Percentiles rank a stretch among this genome's conserved stretches.
These are phyloP conservation scores for Shinisaurus crocodilurus DNA, from an alignment of 2,113 vertebrate species.

Conservation along the genomic window DNA sequence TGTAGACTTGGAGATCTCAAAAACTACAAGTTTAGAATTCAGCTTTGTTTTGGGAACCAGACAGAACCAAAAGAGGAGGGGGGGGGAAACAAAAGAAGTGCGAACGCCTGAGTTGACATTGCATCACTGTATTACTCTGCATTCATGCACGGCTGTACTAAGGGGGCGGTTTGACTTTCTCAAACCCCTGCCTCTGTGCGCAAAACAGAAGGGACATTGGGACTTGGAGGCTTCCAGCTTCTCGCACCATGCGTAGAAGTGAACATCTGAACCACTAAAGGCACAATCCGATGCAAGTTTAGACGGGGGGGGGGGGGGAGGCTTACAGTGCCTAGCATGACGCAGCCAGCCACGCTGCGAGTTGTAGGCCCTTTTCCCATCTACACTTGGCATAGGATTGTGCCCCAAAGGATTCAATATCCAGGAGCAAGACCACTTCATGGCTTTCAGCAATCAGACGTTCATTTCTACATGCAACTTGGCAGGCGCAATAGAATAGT, in stretches of 20 bases:
- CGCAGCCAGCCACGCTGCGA: too few relatives aligned
- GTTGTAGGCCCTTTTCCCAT: too few relatives aligned
- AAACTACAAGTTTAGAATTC: constrained; percentile 58
- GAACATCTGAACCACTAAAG: background rate
- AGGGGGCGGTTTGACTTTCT: too few relatives aligned
- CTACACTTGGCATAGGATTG: too few relatives aligned
- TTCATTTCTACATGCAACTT: background rate
- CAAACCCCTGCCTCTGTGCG: background rate
- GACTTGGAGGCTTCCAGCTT: background rate
- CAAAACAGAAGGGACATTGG: background rate
- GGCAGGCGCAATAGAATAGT: too few relatives aligned
- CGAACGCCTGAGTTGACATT: constrained; percentile 73
- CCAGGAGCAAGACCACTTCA: background rate
- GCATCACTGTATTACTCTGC: background rate
- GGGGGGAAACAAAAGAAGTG: constrained; percentile 21
- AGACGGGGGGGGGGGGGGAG: too few relatives aligned
- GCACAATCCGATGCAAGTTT: too few relatives aligned
- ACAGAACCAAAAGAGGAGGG: constrained; percentile 22
- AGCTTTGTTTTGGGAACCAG: constrained; percentile 67
- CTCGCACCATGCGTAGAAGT: background rate
- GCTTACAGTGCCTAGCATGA: too few relatives aligned
- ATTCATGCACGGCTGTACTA: constrained; percentile 34
- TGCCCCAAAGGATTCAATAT: background rate
- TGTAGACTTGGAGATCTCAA: constrained; percentile 55
- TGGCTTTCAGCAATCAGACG: too few relatives aligned